Base-by-base conservation (phyloP, 2,797 vertebrate genomes). In the Cryptoblepharus egeriae region DNA sequence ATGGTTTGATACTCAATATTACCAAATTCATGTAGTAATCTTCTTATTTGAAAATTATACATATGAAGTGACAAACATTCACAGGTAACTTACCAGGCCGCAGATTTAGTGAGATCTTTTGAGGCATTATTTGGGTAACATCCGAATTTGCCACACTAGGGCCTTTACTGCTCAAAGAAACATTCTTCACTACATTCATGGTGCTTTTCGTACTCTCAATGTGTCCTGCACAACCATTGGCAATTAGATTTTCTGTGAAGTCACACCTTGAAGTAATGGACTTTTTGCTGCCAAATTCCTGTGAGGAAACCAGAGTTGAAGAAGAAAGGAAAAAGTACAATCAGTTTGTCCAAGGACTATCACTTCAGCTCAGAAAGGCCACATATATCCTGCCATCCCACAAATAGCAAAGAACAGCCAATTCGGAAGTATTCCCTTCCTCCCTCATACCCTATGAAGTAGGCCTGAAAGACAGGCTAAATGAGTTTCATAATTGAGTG, bases 81-180 rank as follows among this genome's bases (percentile, higher is more conserved):
- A 0, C 0, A 64, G 28, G 10, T 70, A 35, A 90, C 94, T 95
- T 89, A 99, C 98, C 98, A 0, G 98, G 98, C 52, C 98, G 94
- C 76, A 99, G 96, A 87, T 93, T 97, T 85, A 99, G 87, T 0
- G 97, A 92, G 1, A 99, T 92, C 82, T 96, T 96, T 95, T 99
- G 98, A 0, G 98, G 98, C 0, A 88, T 96, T 82, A 99, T 97
- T 95, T 99, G 98, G 0, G 97, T 96, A 63, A 98, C 96, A 0
- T 98, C 96, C 0, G 95, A 92, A 86, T 96, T 96, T 1, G 88
- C 85, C 0, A 93, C 84, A 5, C 96, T 95, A 0, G 97, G 97
- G 10, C 97, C 97, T 91, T 98, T 98, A 70, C 94, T 97, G 86
- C 98, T 99, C 88, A 99, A 94, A 0, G 97, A 96, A 64, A 90